Evolutionary conservation across 2,797 vertebrate genomes (phyloP), one percentile per base, ranked within the genome.

Genomic region (Danionella dracula): DNA sequence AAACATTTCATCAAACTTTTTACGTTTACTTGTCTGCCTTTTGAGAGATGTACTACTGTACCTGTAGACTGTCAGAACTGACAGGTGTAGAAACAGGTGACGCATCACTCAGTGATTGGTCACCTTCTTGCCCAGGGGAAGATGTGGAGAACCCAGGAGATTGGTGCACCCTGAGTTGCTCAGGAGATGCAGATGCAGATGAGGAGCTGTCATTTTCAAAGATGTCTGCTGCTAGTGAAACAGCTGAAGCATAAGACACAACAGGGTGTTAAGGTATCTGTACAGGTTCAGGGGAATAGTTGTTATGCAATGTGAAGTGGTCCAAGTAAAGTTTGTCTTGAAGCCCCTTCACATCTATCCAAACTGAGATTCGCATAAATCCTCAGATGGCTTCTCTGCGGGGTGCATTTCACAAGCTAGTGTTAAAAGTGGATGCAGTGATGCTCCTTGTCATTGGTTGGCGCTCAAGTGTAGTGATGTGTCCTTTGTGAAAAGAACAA

Each of bases 131-230:
- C 58, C 84, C 84, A 4, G 86, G 82, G 54, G 89, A 79, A 9
- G 84, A 80, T 41, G 86, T 72, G 67, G 87, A 72, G 68, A 89
- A 85, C 46, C 72, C 70, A 0, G 82, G 75, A 12, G 86, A 85
- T 41, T 79, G 86, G 79, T 81, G 86, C 37, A 77, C 37, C 16
- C 79, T 74, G 21, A 78, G 82, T 66, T 87, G 87, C 75, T 89
- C 88, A 0, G 80, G 72, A 68, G 84, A 82, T 4, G 87, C 85
- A 49, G 86, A 88, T 54, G 85, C 82, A 70, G 85, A 88, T 60
- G 86, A 87, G 34, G 84, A 88, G 83, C 89, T 82, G 82, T 92
- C 90, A 72, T 92, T 91, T 87, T 93, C 88, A 77, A 92, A 90
- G 82, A 88, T 84, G 80, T 91, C 88, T 55, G 85, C 63, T 6